These are phyloP conservation scores for Cosmopolites sordidus DNA, from an alignment of 2,888 invertebrate genomes.

Conservation along the genomic window DNA sequence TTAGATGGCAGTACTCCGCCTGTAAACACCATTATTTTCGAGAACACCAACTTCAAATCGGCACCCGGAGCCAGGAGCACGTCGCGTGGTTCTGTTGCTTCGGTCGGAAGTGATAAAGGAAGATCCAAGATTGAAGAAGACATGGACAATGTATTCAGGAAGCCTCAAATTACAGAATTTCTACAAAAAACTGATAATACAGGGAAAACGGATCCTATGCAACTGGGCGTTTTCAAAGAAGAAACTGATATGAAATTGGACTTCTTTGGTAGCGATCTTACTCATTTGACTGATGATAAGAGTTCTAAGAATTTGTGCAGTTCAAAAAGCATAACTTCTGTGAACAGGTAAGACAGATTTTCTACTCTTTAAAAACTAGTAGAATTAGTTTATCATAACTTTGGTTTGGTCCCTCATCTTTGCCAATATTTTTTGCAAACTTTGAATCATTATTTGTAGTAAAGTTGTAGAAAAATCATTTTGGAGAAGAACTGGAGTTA, in stretches of 20 bases:
- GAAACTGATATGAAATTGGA: slow-evolving; percentile 88
- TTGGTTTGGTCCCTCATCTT: too few relatives aligned
- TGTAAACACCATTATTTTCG: slow-evolving; percentile 85
- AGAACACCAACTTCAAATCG: slow-evolving; percentile 85
- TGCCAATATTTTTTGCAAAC: too few relatives aligned
- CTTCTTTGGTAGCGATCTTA: slow-evolving; percentile 83
- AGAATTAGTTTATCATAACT: too few relatives aligned
- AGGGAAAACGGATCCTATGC: slow-evolving; percentile 47
- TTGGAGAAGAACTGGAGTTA: too few relatives aligned
- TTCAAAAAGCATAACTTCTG: slow-evolving; percentile 57
- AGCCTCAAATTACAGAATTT: slow-evolving; percentile 46
- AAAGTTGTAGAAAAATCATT: too few relatives aligned
- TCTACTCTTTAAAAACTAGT: not conserved
- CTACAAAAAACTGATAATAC: slow-evolving; percentile 42
- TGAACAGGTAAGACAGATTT: slow-evolving; percentile 33
- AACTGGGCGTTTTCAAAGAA: slow-evolving; percentile 72
- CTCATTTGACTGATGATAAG: slow-evolving; percentile 71
- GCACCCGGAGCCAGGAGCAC: slow-evolving; percentile 56
- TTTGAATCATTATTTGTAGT: too few relatives aligned
- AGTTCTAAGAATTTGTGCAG: slow-evolving; percentile 51
- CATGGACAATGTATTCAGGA: slow-evolving; percentile 47
- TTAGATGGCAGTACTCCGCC: slow-evolving; percentile 74
- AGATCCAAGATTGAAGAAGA: slow-evolving; percentile 55
- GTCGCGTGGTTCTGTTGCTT: slow-evolving; percentile 36
- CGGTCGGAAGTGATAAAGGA: slow-evolving; percentile 53